These are phyloP conservation scores for Ormyrus pomaceus DNA, from an alignment of 2,888 invertebrate species.

Conservation along the genomic window DNA sequence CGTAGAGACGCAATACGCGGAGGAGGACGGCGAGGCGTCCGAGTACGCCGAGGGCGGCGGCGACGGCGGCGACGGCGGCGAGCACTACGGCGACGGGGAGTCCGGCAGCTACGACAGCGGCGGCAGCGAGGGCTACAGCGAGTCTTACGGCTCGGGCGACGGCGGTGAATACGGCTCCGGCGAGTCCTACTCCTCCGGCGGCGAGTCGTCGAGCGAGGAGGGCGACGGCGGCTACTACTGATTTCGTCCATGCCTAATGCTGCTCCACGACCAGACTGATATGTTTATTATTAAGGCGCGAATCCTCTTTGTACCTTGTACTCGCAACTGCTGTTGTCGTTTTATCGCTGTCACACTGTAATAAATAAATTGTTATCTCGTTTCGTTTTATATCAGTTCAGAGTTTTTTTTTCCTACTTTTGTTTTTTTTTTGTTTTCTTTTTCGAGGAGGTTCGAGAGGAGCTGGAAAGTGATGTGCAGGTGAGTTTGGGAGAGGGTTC, in stretches of 20 bases:
- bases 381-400: no score
- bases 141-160: slow-evolving; percentile 64
- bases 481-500: no score
- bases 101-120: slow-evolving; percentile 64
- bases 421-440: no score
- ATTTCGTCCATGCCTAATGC: neutral
- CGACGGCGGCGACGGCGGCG: slow-evolving; percentile 55
- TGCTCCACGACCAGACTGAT: no score
- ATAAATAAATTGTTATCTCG: no score
- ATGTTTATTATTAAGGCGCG: no score
- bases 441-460: no score
- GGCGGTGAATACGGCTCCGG: slow-evolving; percentile 51
- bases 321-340: no score
- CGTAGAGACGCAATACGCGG: slow-evolving; percentile 59
- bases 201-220: slow-evolving; percentile 32
- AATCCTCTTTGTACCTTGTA: no score
- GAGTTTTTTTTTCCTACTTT: no score
- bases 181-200: slow-evolving; percentile 45
- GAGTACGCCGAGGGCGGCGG: slow-evolving; percentile 58
- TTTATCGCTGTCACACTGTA: no score
- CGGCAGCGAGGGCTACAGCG: slow-evolving; percentile 62
- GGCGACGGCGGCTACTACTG: slow-evolving; percentile 60
- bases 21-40: slow-evolving; percentile 57
- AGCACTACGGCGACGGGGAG: slow-evolving; percentile 57
- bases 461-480: no score